Evolutionary conservation across 2,797 vertebrate genomes (phyloP).

Genomic region (Phataginus tetradactyla): DNA sequence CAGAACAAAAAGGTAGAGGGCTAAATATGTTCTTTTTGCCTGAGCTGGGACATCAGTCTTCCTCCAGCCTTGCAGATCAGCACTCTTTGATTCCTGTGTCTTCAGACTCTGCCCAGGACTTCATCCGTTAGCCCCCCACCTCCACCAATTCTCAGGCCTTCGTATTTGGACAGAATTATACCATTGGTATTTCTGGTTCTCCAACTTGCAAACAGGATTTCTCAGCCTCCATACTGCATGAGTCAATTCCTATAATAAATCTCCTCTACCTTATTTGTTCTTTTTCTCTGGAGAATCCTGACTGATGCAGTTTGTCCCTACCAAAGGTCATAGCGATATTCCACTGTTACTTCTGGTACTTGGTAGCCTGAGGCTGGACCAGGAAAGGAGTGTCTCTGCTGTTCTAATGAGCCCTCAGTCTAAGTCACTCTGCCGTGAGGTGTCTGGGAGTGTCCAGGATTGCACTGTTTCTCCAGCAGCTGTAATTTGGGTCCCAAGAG

Average conservation of each 20-base stretch:
- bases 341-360: not conserved
- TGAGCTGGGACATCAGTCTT: not conserved
- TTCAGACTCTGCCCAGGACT: not conserved
- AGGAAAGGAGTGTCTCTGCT: not conserved
- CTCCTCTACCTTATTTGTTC: not conserved
- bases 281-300: not conserved
- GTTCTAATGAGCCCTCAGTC: not conserved
- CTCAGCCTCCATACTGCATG: not conserved
- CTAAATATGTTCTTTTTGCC: not conserved
- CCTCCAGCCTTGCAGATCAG: not conserved
- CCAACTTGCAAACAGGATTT: not conserved
- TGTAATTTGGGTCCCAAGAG: not conserved
- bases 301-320: not conserved
- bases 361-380: too few relatives aligned
- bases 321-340: not conserved
- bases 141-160: not conserved
- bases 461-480: not conserved
- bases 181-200: not conserved
- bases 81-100: not conserved
- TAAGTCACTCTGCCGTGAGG: not conserved
- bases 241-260: not conserved
- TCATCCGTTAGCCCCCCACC: fast-evolving
- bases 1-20: not conserved
- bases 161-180: not conserved
- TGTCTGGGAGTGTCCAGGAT: not conserved